Percentiles rank a stretch among this genome's conserved stretches.
These are phyloP conservation scores for Calidris pugnax DNA, from an alignment of 2,113 vertebrate species.

Conservation along the genomic window DNA sequence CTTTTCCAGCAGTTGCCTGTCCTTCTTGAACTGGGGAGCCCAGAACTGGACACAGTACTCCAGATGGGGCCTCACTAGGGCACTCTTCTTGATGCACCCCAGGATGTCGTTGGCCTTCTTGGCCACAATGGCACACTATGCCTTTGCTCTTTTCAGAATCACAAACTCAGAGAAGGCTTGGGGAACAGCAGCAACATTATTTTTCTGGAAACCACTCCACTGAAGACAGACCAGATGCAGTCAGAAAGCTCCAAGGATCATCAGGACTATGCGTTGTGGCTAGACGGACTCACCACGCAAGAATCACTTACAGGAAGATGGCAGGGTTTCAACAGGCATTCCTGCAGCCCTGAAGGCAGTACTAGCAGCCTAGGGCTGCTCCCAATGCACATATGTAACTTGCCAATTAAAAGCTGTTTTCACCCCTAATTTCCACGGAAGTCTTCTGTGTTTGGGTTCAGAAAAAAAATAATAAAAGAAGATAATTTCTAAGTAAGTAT, in stretches of 20 bases:
- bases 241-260: neutral
- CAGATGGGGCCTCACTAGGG: too few relatives aligned
- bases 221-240: neutral
- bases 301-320: neutral
- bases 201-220: neutral
- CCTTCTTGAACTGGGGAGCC: too few relatives aligned
- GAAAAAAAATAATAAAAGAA: neutral
- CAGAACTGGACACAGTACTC: too few relatives aligned
- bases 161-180: neutral
- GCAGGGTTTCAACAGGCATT: neutral
- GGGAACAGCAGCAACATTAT: neutral
- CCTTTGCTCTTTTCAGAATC: neutral
- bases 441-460: neutral
- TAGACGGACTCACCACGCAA: rapidly evolving
- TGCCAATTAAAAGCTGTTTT: neutral
- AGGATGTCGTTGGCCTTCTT: too few relatives aligned
- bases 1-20: too few relatives aligned
- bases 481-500: neutral
- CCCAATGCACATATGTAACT: neutral
- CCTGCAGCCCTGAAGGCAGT: neutral
- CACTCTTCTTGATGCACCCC: too few relatives aligned
- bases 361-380: neutral
- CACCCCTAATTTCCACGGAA: neutral
- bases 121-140: neutral
- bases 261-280: rapidly evolving